Conservation (phyloP, 2,113 vertebrate genomes). For the Nothocercus nigrocapillus region DNA sequence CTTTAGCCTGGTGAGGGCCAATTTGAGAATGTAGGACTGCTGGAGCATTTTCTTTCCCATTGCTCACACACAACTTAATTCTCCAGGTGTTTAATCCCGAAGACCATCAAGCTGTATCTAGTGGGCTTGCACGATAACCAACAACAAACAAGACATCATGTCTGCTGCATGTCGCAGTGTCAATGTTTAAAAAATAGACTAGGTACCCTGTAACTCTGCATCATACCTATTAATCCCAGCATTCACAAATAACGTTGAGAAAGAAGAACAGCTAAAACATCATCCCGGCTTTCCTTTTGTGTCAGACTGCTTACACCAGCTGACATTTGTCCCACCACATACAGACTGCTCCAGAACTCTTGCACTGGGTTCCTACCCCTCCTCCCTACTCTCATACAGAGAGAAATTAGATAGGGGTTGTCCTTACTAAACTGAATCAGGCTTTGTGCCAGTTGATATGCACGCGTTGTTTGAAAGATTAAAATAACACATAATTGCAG, state of each 20-base stretch:
- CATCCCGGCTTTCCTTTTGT: background rate
- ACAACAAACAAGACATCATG: accelerated
- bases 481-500: constrained; percentile 29
- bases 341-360: background rate
- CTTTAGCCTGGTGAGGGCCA: background rate
- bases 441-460: constrained; percentile 19
- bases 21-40: background rate
- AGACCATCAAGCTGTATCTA: background rate
- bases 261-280: background rate
- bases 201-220: background rate
- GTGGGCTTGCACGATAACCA: background rate
- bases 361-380: background rate
- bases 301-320: background rate
- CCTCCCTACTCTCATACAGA: accelerated
- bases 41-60: background rate
- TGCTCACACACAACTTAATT: background rate
- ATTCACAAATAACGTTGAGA: background rate
- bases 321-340: background rate
- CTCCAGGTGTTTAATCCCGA: background rate
- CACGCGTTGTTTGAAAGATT: constrained; percentile 46
- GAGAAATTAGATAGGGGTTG: constrained; percentile 2
- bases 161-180: background rate
- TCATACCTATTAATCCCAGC: background rate
- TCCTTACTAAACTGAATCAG: constrained; percentile 46
- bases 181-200: background rate